Evolutionary conservation across 2,113 vertebrate species (phyloP), one percentile per base, ranked within the genome.

Genomic region (Brachyhypopomus occidentalis): DNA sequence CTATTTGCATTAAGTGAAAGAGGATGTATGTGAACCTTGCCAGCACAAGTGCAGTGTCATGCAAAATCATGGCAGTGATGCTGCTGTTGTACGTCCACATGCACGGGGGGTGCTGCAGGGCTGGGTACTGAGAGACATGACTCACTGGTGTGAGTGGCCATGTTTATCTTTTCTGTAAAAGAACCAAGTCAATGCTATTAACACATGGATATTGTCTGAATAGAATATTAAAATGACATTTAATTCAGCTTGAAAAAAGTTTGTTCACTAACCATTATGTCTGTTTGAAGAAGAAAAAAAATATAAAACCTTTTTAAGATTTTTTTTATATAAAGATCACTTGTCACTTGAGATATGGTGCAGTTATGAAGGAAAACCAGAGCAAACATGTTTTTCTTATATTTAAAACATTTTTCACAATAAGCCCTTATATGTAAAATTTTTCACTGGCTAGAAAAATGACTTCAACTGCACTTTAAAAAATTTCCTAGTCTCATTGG

Each of bases 1-100:
- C 71, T 48, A 88, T 89, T 88, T 89, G 87, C 85, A 87, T 86
- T 69, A 22, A 72, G 52, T 79, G 77, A 74, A 60, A 30, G 25
- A 72, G 41, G 41, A 83, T 81, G 84, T 83, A 22, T 38, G 34
- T 73, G 72, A 80, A 78, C 78, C 77, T 82, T 27, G 69, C 70
- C 83, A 76, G 66, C 36, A 72, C 77, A 77, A 76, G 70, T 67
- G 38, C 25, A 64, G 36, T 30, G 80, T 72, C 75, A 86, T 84
- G 85, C 78, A 76, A 88, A 84, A 80, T 84, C 77, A 89, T 84
- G 83, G 58, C 83, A 82, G 74, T 86, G 14, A 76, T 56, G 23
- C 9, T 20, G 17, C 22, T 22, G 22, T 79, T 19, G 73, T 70
- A n/a, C 48, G 3, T 34, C 52, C 9, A 9, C 72, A 58, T 23